These are phyloP conservation scores for Euphonia xanthogaster DNA, from an alignment of 2,797 vertebrate genomes.

Conservation along the genomic window DNA sequence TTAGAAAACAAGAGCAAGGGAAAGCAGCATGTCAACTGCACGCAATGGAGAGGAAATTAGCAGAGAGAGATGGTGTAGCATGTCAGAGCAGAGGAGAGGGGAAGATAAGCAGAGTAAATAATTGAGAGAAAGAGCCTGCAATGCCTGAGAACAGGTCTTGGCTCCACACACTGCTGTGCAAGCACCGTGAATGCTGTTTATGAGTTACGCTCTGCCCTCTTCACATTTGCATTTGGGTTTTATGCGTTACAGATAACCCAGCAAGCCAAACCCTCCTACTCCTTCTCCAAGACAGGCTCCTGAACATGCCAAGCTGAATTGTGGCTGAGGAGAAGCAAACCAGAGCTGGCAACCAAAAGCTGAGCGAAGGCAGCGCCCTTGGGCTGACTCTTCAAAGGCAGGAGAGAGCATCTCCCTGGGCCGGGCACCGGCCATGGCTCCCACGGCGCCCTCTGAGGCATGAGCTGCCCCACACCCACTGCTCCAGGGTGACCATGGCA, in stretches of 20 bases:
- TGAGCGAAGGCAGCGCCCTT: background rate
- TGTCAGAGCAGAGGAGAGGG: slow-evolving; percentile 26
- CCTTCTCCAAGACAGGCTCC: background rate
- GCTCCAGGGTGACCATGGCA: fast-evolving
- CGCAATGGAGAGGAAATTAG: background rate
- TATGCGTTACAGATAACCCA: background rate
- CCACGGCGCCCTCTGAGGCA: fast-evolving
- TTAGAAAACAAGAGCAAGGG: background rate
- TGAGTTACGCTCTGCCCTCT: slow-evolving; percentile 56
- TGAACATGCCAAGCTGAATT: background rate
- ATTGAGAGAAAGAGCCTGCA: slow-evolving; percentile 54
- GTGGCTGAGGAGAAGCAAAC: slow-evolving; percentile 8
- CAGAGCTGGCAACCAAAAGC: slow-evolving; percentile 28
- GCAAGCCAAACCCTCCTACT: background rate
- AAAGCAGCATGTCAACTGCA: background rate
- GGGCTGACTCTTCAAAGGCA: background rate
- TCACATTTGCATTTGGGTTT: slow-evolving; percentile 48
- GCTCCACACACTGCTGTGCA: slow-evolving; percentile 1
- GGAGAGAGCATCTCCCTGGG: background rate
- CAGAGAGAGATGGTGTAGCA: slow-evolving; percentile 7
- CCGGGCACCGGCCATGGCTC: fast-evolving
- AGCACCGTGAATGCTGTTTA: slow-evolving; percentile 26
- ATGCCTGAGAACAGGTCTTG: background rate
- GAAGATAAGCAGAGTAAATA: slow-evolving; percentile 43
- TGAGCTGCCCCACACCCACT: fast-evolving